Evolutionary conservation across 2,888 invertebrate species (phyloP).

Genomic region (Drosophila paracracens): DNA sequence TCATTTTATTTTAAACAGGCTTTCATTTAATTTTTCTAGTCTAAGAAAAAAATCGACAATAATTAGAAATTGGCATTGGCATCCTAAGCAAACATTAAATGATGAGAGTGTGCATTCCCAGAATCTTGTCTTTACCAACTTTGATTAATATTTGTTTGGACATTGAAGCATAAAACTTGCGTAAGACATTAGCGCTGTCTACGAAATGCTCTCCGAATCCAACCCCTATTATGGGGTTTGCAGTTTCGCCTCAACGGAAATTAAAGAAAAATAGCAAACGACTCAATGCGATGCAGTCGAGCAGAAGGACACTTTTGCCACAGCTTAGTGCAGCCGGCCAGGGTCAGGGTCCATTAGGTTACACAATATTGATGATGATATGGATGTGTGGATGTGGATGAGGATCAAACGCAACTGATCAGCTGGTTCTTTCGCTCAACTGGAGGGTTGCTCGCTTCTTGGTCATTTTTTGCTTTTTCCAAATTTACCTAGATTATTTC

Average conservation of each 20-base stretch:
- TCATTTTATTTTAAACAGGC: neutral
- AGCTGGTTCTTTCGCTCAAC: constrained; percentile 49
- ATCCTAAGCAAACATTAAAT: constrained; percentile 54
- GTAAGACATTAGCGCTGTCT: constrained; percentile 10
- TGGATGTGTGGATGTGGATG: constrained; percentile 46
- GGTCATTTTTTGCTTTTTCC: constrained; percentile 4
- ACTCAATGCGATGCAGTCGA: constrained; percentile 53
- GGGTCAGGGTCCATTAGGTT: constrained; percentile 84
- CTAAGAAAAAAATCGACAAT: neutral
- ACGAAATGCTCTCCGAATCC: constrained; percentile 23
- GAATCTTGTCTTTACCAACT: constrained; percentile 31
- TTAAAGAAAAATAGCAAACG: constrained; percentile 58
- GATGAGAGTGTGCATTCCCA: constrained; percentile 3
- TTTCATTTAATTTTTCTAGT: neutral
- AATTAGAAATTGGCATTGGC: constrained; percentile 2
- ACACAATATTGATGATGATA: constrained; percentile 80
- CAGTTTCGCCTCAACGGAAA: constrained; percentile 55
- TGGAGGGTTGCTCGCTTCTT: constrained; percentile 49
- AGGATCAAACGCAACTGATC: constrained; percentile 44
- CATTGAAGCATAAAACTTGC: constrained; percentile 62
- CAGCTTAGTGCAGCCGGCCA: constrained; percentile 74
- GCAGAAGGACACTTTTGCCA: constrained; percentile 79
- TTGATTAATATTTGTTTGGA: constrained; percentile 79
- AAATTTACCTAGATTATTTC: constrained; percentile 55
- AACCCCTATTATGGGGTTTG: constrained; percentile 54